Conservation (phyloP, 1,140 invertebrate species). For the Chionoecetes opilio region DNA sequence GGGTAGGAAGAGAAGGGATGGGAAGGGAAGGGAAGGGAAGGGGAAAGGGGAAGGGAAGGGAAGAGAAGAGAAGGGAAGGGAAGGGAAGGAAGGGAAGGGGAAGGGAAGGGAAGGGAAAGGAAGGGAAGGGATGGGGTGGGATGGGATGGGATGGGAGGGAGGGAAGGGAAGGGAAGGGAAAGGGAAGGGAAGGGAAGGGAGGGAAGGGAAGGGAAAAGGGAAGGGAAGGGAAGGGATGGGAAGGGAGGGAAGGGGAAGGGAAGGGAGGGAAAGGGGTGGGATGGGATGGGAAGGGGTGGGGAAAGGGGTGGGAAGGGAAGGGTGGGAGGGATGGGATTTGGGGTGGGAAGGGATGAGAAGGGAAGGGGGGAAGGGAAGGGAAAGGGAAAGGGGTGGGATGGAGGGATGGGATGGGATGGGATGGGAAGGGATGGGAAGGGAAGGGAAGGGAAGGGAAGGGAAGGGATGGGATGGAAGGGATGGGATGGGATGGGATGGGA, state of each 20-base stretch:
- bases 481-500: background rate
- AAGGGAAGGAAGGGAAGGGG: too few species aligned
- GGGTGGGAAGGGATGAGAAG: background rate
- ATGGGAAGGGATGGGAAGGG: background rate
- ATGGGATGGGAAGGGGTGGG: background rate
- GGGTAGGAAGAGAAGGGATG: too few species aligned
- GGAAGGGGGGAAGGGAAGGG: background rate
- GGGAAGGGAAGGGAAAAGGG: background rate
- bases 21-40: too few species aligned
- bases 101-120: too few species aligned
- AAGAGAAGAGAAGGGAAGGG: too few species aligned
- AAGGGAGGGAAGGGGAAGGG: background rate
- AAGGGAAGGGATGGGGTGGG: too few species aligned
- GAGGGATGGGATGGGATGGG: background rate
- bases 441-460: background rate
- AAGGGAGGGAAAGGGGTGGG: background rate
- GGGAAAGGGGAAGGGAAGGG: too few species aligned
- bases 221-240: background rate
- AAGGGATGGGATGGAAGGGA: background rate
- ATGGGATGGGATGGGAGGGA: too few species aligned
- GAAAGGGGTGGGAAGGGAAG: background rate
- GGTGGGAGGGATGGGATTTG: too few species aligned
- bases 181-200: background rate
- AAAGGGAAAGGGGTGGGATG: background rate
- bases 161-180: background rate